phyloP scores from a whole-genome alignment of 2,113 vertebrate genomes.

The Ciconia stormi region DNA sequence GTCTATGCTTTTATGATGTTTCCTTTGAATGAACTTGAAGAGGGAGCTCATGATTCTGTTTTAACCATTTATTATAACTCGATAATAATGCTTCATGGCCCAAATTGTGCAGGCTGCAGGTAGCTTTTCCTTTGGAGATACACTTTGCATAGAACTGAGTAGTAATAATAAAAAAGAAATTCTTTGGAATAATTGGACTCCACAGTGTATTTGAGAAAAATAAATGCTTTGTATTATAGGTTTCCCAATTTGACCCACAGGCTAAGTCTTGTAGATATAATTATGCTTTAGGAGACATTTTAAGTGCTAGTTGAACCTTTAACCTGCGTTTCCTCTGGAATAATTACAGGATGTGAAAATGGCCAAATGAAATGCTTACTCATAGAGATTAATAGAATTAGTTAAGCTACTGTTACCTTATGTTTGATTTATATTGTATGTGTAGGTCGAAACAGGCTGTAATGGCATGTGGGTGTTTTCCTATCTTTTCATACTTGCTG shows the following conservation, averaged over 20 bases:
- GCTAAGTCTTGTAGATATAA: constrained; percentile 56
- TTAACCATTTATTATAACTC: neutral
- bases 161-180: neutral
- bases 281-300: constrained; percentile 65
- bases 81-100: neutral
- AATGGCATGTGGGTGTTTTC: constrained; percentile 40
- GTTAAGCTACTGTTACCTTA: constrained; percentile 61
- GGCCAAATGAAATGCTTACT: constrained; percentile 63
- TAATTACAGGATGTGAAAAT: constrained; percentile 76
- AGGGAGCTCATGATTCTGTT: neutral
- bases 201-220: constrained; percentile 27
- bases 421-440: constrained; percentile 43
- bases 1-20: neutral
- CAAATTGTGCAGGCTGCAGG: neutral
- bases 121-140: neutral
- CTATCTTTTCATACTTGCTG: constrained; percentile 8
- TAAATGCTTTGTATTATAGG: constrained; percentile 9
- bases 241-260: constrained; percentile 36
- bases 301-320: constrained; percentile 72
- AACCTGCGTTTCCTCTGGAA: constrained; percentile 67
- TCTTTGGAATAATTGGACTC: neutral
- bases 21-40: neutral
- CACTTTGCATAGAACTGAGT: neutral
- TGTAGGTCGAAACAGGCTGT: neutral
- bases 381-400: constrained; percentile 70